Percentiles rank a stretch among this genome's conserved stretches.
phyloP scores from a whole-genome alignment of 2,797 vertebrate species.

The Xerus rutilus region DNA sequence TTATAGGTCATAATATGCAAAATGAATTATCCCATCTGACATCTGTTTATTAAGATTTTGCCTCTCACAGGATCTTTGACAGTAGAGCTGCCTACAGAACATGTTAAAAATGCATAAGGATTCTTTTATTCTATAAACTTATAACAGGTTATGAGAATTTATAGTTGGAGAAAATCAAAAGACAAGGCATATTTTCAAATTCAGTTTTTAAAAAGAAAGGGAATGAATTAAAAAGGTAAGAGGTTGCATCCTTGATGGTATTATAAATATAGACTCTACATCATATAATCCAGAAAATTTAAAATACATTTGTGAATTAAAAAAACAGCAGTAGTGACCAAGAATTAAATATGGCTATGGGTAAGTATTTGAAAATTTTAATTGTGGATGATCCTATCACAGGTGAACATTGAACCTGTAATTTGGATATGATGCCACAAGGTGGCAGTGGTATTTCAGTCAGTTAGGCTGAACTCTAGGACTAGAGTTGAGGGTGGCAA shows the following conservation, averaged over 20 bases:
- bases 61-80: not conserved
- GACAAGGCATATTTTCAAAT: not conserved
- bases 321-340: not conserved
- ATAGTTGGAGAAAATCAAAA: not conserved
- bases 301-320: not conserved
- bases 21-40: not conserved
- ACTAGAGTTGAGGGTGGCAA: not conserved
- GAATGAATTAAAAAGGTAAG: not conserved
- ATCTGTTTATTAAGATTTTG: not conserved
- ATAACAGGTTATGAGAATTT: not conserved
- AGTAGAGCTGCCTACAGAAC: not conserved
- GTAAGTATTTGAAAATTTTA: not conserved
- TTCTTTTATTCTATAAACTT: not conserved
- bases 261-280: not conserved
- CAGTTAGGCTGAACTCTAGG: fast-evolving
- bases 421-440: not conserved
- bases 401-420: not conserved
- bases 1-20: not conserved
- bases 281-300: not conserved
- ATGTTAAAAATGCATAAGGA: not conserved
- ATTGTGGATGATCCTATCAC: not conserved
- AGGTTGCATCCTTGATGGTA: not conserved
- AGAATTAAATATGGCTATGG: not conserved
- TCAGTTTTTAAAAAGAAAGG: conserved; percentile 25
- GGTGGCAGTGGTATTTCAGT: not conserved